Evolutionary conservation across 2,113 vertebrate species (phyloP), one percentile per base, ranked within the genome.

Genomic region (Notarius quadriscutis): DNA sequence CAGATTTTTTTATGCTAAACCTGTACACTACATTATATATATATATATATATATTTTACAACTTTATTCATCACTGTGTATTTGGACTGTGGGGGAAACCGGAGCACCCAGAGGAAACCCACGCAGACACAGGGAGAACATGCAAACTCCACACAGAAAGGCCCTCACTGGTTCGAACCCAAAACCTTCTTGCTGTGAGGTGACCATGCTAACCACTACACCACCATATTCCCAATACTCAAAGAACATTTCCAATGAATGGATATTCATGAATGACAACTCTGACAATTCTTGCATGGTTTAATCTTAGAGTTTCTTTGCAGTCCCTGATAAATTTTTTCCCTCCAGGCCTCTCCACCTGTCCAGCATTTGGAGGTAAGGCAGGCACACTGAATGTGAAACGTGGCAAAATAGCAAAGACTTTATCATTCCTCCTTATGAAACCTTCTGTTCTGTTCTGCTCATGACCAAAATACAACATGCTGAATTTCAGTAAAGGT

Each of bases 401-500:
- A 89, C 88, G 72, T 85, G 86, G 85, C 79, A 51, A 17, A 62
- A 53, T 87, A 58, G 27, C 10, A 81, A 87, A 51, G 63, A 48
- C 17, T 51, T 84, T 60, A 83, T 89, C 82, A 83, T 77, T 87
- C 71, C 20, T 71, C 62, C 67, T 69, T 58, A 84, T 74, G 84
- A 90, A 91, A 25, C 63, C 62, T 79, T 87, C 91, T 85, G 89
- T 86, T 58, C 71, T 69, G 67, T 62, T 75, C n/a, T 79, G 74
- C 83, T 55, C 74, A 71, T 86, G 78, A 79, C 75, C 84, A 88
- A 90, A 87, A 84, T 74, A 86, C 75, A 88, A 74, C 18, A 77
- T 30, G 22, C 22, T 25, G 30, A 91, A 89, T 85, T 92, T 90
- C 93, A 87, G 84, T 91, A 91, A 94, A 95, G 94, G 95, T 95